phyloP scores from a whole-genome alignment of 2,888 invertebrate species.

The Slavum lentiscoides region DNA sequence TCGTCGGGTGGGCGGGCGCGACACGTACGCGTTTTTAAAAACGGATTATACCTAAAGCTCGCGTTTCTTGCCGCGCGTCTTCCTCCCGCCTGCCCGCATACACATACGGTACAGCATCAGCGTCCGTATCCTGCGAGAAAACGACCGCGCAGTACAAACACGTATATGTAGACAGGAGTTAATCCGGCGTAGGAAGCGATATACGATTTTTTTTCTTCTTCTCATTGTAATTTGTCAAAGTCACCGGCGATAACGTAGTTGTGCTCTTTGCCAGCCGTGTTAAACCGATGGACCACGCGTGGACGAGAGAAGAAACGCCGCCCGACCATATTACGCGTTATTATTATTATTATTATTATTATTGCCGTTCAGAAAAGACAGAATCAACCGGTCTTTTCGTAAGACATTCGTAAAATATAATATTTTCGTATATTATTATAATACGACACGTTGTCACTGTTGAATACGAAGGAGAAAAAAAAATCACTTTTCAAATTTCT shows the following conservation, averaged over 20 bases:
- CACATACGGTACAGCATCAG: too few species aligned
- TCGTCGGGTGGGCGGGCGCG: slow-evolving; percentile 26
- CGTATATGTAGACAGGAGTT: neutral
- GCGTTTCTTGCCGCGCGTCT: too few species aligned
- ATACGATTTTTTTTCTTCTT: slow-evolving; percentile 26
- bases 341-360: too few species aligned
- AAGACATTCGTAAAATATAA: neutral
- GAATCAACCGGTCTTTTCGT: slow-evolving; percentile 19
- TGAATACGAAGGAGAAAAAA: neutral
- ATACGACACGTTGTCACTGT: slow-evolving; percentile 14
- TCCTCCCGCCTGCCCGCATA: too few species aligned
- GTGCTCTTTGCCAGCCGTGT: slow-evolving; percentile 48
- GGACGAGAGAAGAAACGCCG: slow-evolving; percentile 24
- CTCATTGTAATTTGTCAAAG: slow-evolving; percentile 52
- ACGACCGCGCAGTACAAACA: neutral
- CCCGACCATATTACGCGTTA: slow-evolving; percentile 20
- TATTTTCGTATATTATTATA: slow-evolving; percentile 8
- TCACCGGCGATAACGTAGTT: slow-evolving; percentile 44
- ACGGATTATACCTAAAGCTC: neutral
- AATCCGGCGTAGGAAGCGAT: slow-evolving; percentile 52
- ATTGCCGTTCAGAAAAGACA: neutral
- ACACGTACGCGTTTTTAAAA: neutral
- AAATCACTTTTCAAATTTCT: slow-evolving; percentile 1
- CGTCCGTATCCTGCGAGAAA: neutral
- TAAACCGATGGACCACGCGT: slow-evolving; percentile 23